Conservation (phyloP, 1,140 invertebrate species). For the Semibalanus balanoides region DNA sequence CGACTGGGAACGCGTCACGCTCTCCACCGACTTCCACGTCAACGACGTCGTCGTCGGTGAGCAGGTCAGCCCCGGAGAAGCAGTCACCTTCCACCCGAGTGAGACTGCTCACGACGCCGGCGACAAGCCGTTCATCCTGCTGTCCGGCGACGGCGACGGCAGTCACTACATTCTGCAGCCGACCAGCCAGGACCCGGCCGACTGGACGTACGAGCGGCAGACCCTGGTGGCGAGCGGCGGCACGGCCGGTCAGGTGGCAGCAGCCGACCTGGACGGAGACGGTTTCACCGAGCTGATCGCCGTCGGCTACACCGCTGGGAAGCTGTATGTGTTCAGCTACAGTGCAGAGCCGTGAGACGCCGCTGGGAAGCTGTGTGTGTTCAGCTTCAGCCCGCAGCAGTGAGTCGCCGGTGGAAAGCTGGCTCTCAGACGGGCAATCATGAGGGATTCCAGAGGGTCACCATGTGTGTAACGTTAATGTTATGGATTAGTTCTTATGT, state of each 20-base stretch:
- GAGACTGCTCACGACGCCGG: conserved; percentile 7
- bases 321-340: conserved; percentile 28
- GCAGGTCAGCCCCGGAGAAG: conserved; percentile 24
- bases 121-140: conserved; percentile 26
- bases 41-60: conserved; percentile 21
- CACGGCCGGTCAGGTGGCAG: conserved; percentile 21
- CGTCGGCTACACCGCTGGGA: conserved; percentile 25
- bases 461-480: too few species aligned
- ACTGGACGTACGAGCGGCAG: conserved; percentile 27
- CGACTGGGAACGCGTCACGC: conserved; percentile 22
- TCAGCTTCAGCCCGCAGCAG: too few species aligned
- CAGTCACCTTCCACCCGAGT: conserved; percentile 25
- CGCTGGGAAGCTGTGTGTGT: too few species aligned
- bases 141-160: conserved; percentile 32
- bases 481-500: too few species aligned
- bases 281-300: conserved; percentile 29
- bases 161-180: conserved; percentile 27
- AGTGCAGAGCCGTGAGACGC: too few species aligned
- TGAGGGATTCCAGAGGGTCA: too few species aligned
- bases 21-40: conserved; percentile 26
- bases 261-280: conserved; percentile 29
- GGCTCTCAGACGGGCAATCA: too few species aligned
- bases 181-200: conserved; percentile 20
- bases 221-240: conserved; percentile 12
- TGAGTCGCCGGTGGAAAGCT: too few species aligned